Conservation (phyloP, 2,113 vertebrate genomes). For the Colistium nudipinnis region DNA sequence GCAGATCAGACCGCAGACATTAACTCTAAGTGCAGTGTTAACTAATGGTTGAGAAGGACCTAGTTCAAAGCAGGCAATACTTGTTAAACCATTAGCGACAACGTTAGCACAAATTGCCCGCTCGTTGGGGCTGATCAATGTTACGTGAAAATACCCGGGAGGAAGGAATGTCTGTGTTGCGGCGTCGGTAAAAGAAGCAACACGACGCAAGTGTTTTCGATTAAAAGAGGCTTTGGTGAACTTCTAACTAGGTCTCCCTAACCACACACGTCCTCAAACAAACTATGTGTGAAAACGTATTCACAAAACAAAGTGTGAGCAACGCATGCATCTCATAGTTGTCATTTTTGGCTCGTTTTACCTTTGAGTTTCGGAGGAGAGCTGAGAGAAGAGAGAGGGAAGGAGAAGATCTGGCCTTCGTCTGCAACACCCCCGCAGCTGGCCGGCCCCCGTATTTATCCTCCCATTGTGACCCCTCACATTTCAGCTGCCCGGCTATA, state of each 20-base stretch:
- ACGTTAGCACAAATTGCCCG: background rate
- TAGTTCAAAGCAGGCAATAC: too few species aligned
- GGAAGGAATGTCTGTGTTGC: background rate
- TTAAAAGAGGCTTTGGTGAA: background rate
- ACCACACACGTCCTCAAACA: background rate
- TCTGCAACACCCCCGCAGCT: conserved; percentile 62
- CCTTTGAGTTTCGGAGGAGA: conserved; percentile 74
- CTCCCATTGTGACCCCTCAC: conserved; percentile 83
- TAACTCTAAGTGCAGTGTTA: too few species aligned
- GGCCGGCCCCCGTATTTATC: conserved; percentile 79
- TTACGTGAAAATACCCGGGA: background rate
- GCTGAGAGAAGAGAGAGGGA: conserved; percentile 69
- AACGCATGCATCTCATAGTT: background rate
- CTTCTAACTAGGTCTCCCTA: background rate
- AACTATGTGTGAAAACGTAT: background rate
- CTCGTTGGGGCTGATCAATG: background rate
- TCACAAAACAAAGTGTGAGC: background rate
- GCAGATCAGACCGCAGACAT: too few species aligned
- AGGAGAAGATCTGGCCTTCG: conserved; percentile 69
- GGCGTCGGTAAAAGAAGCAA: background rate
- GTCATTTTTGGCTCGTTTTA: conserved; percentile 58
- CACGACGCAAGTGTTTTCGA: background rate
- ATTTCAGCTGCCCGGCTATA: conserved; percentile 82
- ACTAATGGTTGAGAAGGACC: too few species aligned
- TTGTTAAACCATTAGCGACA: background rate